Base-by-base conservation (phyloP, 1,140 invertebrate species). In the Sinella curviseta region DNA sequence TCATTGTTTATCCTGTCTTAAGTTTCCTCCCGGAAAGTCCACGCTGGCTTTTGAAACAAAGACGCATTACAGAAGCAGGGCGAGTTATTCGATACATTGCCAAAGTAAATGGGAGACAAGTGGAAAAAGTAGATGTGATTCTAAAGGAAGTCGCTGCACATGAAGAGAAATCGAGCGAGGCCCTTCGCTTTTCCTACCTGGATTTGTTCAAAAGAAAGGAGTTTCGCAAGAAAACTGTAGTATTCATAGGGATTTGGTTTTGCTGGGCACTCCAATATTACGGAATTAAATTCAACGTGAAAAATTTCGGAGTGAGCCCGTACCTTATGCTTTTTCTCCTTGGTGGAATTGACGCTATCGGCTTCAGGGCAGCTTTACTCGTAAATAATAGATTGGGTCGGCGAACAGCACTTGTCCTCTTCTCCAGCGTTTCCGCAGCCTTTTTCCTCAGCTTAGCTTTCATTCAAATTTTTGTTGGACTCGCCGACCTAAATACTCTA, bases 1-100 rank as follows among this genome's bases (percentile, higher is more conserved):
- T 67, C n/a, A 67, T 67, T 8, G 24, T 67, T 67, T 14, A 67
- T 26, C n/a, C 4, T 67, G 4, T 67, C 39, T 65, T 17, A 12
- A 82, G 77, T 20, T 80, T 77, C 48, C 20, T 89, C 14, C 88
- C 88, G 2, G 88, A 89, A 79, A 89, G 88, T 74, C 86, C 89
- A 12, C 82, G 88, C 20, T 89, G 88, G 87, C 83, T 89, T 24
- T 83, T 89, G 8, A 82, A 87, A 65, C 84, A 86, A 76, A 84
- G 86, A 24, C 84, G 85, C 74, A 84, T 86, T n/a, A 84, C 85
- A 3, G 85, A 88, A 77, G 88, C 87, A 0, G 85, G 87, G 76
- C 80, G 79, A 1, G 79, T 86, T 30, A 79, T 88, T 14, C 73
- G 82, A n/a, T 81, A 80, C n/a, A 87, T 88, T 17, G 87, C 87